Percentiles rank a stretch among this genome's conserved stretches.
Conservation (phyloP, 2,797 vertebrate species). For the Chromobotia macracanthus region DNA sequence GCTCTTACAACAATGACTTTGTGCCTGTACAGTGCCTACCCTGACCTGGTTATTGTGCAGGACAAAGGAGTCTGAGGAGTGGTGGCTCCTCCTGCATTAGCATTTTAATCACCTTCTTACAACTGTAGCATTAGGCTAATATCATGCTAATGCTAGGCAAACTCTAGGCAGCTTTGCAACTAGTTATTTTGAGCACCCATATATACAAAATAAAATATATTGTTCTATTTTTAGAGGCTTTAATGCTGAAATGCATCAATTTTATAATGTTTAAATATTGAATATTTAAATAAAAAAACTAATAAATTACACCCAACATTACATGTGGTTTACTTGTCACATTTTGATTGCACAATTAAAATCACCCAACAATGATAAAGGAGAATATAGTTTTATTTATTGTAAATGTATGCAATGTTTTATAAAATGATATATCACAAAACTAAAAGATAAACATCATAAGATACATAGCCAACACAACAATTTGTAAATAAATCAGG, state of each 20-base stretch:
- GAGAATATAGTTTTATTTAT: slow-evolving; percentile 3
- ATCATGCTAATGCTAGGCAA: slow-evolving; percentile 18
- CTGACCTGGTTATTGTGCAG: slow-evolving; percentile 47
- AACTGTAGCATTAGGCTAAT: slow-evolving; percentile 33
- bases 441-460: not conserved
- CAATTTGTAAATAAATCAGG: not conserved
- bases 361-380: not conserved
- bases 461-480: not conserved
- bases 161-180: not conserved
- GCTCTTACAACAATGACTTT: slow-evolving; percentile 36
- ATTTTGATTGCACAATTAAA: not conserved
- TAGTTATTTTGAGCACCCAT: not conserved
- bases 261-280: not conserved
- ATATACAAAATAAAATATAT: not conserved
- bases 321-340: not conserved
- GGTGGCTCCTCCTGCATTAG: slow-evolving; percentile 22
- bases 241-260: not conserved
- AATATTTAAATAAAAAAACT: not conserved
- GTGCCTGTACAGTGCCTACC: slow-evolving; percentile 15
- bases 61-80: slow-evolving; percentile 39
- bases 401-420: not conserved
- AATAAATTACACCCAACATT: not conserved
- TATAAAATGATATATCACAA: not conserved
- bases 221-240: not conserved
- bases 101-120: slow-evolving; percentile 40